Evolutionary conservation across 2,113 vertebrate species (phyloP), one percentile per base, ranked within the genome.

Genomic region (Cettia cetti): DNA sequence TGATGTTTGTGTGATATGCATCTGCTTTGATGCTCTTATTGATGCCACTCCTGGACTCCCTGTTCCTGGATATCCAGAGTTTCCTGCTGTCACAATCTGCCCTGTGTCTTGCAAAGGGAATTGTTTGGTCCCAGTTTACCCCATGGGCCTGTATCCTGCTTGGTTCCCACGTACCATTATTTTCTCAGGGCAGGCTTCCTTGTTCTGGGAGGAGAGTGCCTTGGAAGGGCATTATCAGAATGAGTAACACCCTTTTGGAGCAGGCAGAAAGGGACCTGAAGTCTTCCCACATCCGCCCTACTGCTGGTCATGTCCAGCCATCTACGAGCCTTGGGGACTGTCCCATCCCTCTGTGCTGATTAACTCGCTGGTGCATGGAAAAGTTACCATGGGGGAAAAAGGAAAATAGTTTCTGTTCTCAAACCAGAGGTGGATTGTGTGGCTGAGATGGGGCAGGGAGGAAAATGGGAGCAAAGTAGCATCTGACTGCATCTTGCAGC

Each of bases 361-460:
- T 19, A 66, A 66, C 20, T 27, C 10, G 10, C 22, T 74, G 14
- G 21, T 31, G 13, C 19, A 11, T 30, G 31, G 77, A 30, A 89
- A 74, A 61, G 45, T 31, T 57, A 57, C 50, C 15, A 7, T 4
- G 7, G 22, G 15, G 2, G 0, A 2, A 3, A 4, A 14, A 54
- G 35, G 19, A 40, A n/a, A 78, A 39, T 17, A 35, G 11, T 45
- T 71, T 66, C 17, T 72, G 27, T 42, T 77, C 22, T 83, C 2
- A 23, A 35, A 40, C 23, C 31, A 45, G 52, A 47, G 35, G 59
- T 60, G 31, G 28, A 10, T 61, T 63, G 19, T 81, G 47, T 86
- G 45, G 24, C 69, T 91, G 60, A 45, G 37, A 9, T 65, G 37
- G 66, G 39, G 4, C 26, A 47, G 59, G 64, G 64, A 72, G 21